These are phyloP conservation scores for Leptinotarsa tumamoca DNA, from an alignment of 2,888 invertebrate species.

Conservation along the genomic window DNA sequence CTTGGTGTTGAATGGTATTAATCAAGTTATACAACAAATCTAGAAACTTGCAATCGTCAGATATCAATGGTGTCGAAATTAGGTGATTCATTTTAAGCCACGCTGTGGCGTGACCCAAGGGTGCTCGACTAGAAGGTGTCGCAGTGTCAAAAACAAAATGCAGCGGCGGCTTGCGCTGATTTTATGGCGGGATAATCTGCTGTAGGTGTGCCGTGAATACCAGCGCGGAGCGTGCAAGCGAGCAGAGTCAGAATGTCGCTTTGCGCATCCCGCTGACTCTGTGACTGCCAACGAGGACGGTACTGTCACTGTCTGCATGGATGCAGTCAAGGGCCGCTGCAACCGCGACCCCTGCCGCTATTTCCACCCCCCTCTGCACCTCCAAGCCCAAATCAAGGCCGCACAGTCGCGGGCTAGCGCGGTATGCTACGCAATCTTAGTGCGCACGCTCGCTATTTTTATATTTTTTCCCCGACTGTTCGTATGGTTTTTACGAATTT, in stretches of 20 bases:
- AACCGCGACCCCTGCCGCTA: slow-evolving; percentile 99
- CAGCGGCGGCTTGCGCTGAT: slow-evolving; percentile 63
- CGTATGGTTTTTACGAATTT: not conserved
- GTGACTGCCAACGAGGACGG: slow-evolving; percentile 97
- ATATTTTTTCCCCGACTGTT: slow-evolving; percentile 32
- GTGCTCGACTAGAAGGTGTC: slow-evolving; percentile 3
- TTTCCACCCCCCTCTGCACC: slow-evolving; percentile 99
- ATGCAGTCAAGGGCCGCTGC: slow-evolving; percentile 99
- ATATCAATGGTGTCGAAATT: too few species aligned
- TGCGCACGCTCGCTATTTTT: slow-evolving; percentile 64
- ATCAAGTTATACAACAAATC: too few species aligned
- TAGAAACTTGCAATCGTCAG: too few species aligned
- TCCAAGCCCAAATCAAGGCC: slow-evolving; percentile 98
- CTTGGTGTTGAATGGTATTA: too few species aligned
- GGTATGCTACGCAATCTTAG: slow-evolving; percentile 81
- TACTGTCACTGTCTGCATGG: slow-evolving; percentile 99
- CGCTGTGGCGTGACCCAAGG: too few species aligned
- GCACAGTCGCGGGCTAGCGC: slow-evolving; percentile 94
- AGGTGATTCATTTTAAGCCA: too few species aligned
- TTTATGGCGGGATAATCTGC: slow-evolving; percentile 65
- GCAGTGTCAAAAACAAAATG: slow-evolving; percentile 36
- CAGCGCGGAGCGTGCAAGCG: slow-evolving; percentile 98
- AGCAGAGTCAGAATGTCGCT: slow-evolving; percentile 97
- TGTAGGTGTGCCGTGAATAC: slow-evolving; percentile 98
- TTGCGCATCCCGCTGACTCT: slow-evolving; percentile 98